Evolutionary conservation across 2,888 invertebrate genomes (phyloP).

Genomic region (Heliothis peltigera): DNA sequence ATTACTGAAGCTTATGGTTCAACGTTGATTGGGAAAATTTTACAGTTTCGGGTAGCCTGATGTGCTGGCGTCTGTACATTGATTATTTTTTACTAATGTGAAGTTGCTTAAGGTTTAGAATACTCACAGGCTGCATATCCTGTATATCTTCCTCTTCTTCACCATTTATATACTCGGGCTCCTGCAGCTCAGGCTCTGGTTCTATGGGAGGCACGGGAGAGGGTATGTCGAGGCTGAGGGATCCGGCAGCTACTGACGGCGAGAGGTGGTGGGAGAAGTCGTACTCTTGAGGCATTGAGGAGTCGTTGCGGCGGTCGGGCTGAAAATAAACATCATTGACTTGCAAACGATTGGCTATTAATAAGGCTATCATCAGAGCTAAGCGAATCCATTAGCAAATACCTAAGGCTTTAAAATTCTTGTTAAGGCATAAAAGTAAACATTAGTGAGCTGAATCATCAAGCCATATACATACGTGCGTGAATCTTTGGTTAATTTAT

Average conservation of each 20-base stretch:
- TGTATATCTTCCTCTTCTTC: conserved; percentile 68
- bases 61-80: too few species aligned
- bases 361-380: too few species aligned
- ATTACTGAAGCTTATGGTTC: too few species aligned
- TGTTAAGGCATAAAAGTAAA: too few species aligned
- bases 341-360: neutral
- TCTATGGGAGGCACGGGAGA: conserved; percentile 86
- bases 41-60: too few species aligned
- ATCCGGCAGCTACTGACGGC: conserved; percentile 81
- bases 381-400: too few species aligned
- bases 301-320: conserved; percentile 91
- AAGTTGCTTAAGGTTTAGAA: neutral
- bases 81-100: too few species aligned
- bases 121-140: conserved; percentile 70
- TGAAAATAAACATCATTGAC: conserved; percentile 63
- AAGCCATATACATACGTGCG: too few species aligned
- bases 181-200: conserved; percentile 67
- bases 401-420: too few species aligned
- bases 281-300: conserved; percentile 89
- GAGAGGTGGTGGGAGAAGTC: conserved; percentile 87
- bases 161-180: conserved; percentile 72
- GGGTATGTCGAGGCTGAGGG: conserved; percentile 82
- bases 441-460: too few species aligned
- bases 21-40: too few species aligned
- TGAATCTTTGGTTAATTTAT: too few species aligned